Percentiles rank a stretch among this genome's conserved stretches.
Evolutionary conservation across 2,113 vertebrate genomes (phyloP).

Genomic region (Corvus moneduloides): DNA sequence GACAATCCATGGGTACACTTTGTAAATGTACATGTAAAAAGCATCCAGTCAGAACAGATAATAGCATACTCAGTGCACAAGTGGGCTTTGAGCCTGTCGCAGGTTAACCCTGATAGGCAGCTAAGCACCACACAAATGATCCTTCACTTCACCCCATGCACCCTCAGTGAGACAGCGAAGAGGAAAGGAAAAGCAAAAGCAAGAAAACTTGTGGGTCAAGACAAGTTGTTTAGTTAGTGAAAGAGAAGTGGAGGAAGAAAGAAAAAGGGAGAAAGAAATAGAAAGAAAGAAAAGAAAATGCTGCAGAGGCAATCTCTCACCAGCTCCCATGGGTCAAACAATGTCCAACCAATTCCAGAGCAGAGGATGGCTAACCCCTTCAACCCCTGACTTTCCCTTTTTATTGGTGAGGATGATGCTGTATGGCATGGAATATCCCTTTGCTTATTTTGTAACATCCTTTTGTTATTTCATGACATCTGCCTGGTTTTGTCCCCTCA

Average conservation of each 20-base stretch:
- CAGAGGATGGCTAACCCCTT: background rate
- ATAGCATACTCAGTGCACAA: background rate
- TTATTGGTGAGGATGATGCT: background rate
- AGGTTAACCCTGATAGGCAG: background rate
- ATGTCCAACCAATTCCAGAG: background rate
- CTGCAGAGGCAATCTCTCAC: background rate
- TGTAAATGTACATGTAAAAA: background rate
- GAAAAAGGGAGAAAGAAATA: background rate
- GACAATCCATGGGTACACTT: background rate
- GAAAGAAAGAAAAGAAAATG: background rate
- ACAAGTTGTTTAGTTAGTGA: background rate
- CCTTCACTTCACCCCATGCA: background rate
- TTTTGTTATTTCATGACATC: background rate
- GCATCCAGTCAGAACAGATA: background rate
- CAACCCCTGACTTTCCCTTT: background rate
- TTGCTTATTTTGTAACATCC: background rate
- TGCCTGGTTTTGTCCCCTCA: background rate
- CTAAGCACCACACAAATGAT: background rate
- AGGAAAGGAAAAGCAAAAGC: background rate
- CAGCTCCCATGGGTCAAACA: background rate
- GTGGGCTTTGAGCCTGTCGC: background rate
- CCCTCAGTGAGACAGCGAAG: background rate
- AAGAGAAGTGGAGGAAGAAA: background rate
- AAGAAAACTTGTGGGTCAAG: background rate
- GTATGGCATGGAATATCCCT: background rate